Evolutionary conservation across 2,797 vertebrate species (phyloP).

Genomic region (Aplochiton taeniatus): DNA sequence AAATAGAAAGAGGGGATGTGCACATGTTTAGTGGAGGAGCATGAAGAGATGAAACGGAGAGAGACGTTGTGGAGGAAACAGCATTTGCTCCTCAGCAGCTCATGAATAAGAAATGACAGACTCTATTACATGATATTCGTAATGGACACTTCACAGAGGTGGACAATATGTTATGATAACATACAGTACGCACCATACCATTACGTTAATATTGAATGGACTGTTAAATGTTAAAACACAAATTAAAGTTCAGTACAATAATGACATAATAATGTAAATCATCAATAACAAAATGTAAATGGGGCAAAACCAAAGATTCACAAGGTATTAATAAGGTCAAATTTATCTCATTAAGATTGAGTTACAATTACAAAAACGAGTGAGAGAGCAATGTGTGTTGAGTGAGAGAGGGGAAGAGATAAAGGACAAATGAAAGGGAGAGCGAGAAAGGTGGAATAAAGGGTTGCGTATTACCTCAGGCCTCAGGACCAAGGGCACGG

Average conservation of each 20-base stretch:
- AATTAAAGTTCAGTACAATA: no score
- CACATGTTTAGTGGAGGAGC: background rate
- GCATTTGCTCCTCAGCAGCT: conserved; percentile 25
- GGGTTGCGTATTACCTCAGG: conserved; percentile 66
- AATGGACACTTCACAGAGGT: conserved; percentile 1
- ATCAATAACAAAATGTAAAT: no score
- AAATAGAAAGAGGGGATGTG: background rate
- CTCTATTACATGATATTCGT: conserved; percentile 6
- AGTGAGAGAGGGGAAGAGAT: background rate
- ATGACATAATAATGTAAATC: no score
- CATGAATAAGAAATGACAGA: conserved; percentile 33
- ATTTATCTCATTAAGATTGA: background rate
- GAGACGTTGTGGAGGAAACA: conserved; percentile 9
- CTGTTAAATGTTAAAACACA: no score
- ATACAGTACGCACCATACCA: conserved; percentile 1
- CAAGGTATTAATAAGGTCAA: no score
- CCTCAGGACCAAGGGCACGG: conserved; percentile 57
- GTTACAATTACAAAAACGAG: background rate
- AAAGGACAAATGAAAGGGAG: background rate
- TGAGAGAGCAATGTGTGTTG: background rate
- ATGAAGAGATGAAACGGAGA: background rate
- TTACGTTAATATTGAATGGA: no score
- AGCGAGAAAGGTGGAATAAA: conserved; percentile 7
- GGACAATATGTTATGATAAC: conserved; percentile 29
- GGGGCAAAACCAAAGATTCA: no score